These are phyloP conservation scores for Sepioteuthis lessoniana DNA, from an alignment of 2,888 invertebrate species.

Conservation along the genomic window DNA sequence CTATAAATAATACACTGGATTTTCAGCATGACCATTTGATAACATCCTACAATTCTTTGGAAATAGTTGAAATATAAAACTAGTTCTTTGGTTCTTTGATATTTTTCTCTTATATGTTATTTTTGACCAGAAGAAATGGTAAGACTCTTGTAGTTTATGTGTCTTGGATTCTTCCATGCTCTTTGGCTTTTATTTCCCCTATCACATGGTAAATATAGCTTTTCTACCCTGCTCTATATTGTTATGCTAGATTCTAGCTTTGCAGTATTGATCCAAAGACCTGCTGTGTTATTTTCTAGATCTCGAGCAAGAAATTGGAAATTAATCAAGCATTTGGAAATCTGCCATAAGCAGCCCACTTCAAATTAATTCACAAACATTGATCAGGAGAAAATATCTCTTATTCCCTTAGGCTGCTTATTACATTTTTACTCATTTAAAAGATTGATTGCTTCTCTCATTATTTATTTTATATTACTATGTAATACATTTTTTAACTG, in stretches of 20 bases:
- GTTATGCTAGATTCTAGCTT: neutral
- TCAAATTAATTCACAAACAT: neutral
- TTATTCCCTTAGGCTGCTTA: neutral
- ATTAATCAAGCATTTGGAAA: constrained; percentile 33
- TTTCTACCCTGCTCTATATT: neutral
- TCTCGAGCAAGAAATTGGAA: neutral
- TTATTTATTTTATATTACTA: too few species aligned
- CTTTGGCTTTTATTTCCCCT: neutral
- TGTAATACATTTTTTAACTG: too few species aligned
- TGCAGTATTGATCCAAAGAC: neutral
- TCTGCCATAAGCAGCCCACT: neutral
- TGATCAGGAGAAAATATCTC: neutral
- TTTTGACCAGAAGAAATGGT: neutral
- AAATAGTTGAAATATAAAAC: neutral
- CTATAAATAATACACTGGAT: neutral
- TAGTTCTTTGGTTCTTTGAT: neutral
- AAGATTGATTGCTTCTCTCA: too few species aligned
- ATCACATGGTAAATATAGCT: neutral
- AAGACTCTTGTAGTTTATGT: neutral
- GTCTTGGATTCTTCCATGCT: neutral
- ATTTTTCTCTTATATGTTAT: neutral
- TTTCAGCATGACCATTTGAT: neutral
- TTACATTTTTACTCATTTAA: neutral
- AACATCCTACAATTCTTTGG: neutral
- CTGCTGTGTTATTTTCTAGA: neutral